phyloP scores from a whole-genome alignment of 1,140 invertebrate species.

The Plutomurus gul region DNA sequence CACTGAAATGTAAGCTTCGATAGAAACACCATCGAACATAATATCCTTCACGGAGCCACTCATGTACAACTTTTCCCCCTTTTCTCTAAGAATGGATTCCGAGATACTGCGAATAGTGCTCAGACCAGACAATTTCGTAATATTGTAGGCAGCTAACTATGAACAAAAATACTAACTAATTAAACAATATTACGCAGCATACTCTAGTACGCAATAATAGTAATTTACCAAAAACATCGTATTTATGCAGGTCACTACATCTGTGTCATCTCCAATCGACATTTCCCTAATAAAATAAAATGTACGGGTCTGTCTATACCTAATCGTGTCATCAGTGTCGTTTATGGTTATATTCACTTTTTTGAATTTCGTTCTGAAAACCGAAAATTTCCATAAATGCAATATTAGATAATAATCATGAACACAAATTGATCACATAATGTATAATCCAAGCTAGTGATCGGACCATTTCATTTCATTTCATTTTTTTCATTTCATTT shows the following conservation, averaged over 20 bases:
- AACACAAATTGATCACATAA: no score
- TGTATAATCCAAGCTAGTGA: no score
- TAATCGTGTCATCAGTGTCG: background rate
- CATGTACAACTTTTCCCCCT: background rate
- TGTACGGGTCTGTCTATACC: background rate
- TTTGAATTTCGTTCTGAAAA: background rate
- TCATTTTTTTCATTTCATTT: no score
- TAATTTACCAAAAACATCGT: constrained; percentile 2
- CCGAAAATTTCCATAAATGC: no score
- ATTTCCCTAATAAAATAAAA: constrained; percentile 26
- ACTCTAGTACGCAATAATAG: background rate
- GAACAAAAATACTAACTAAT: no score
- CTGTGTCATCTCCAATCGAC: constrained; percentile 18
- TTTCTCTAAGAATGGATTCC: background rate
- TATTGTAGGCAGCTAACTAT: constrained; percentile 15
- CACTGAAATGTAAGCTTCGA: background rate
- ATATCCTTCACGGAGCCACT: background rate
- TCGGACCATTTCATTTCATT: no score
- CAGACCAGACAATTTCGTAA: background rate
- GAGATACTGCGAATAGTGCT: background rate
- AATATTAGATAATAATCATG: no score
- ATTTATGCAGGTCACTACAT: constrained; percentile 36
- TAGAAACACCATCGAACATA: background rate
- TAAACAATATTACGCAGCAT: no score
- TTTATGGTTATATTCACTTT: constrained; percentile 30